Percentiles rank a stretch among this genome's conserved stretches.
phyloP scores from a whole-genome alignment of 2,797 vertebrate genomes.

The Meriones psammophilus region DNA sequence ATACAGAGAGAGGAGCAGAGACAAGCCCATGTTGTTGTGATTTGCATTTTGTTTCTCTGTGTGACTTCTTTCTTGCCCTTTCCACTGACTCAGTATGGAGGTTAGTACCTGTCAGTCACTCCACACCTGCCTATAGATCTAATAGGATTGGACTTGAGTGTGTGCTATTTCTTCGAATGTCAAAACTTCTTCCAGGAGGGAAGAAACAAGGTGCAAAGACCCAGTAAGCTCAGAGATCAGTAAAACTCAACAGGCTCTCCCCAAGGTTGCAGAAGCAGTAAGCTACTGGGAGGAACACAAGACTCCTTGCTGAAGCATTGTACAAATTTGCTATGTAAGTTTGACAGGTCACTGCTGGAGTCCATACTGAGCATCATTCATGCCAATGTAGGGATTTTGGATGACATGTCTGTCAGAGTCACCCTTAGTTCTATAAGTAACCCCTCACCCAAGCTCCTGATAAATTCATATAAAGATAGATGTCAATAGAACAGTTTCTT shows the following conservation, averaged over 20 bases:
- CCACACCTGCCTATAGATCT: not conserved
- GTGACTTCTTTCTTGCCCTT: rapidly evolving
- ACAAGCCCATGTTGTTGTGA: not conserved
- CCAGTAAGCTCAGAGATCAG: not conserved
- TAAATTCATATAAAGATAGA: not conserved
- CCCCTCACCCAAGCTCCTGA: not conserved
- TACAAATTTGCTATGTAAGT: no score
- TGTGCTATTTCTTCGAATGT: no score
- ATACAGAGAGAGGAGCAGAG: not conserved
- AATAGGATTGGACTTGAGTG: not conserved
- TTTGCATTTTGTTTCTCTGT: not conserved
- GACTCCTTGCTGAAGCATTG: not conserved
- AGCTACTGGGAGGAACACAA: not conserved
- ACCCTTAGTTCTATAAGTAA: not conserved
- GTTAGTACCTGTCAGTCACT: not conserved
- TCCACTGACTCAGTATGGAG: not conserved
- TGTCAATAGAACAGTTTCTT: not conserved
- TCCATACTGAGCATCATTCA: not conserved
- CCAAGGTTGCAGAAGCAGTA: not conserved
- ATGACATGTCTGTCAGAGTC: not conserved
- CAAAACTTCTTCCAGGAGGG: not conserved
- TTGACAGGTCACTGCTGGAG: no score
- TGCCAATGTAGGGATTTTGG: no score
- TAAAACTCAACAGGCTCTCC: not conserved
- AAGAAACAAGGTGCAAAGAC: not conserved